Evolutionary conservation across 2,797 vertebrate species (phyloP), one percentile per base, ranked within the genome.

Genomic region (Gymnodraco acuticeps): DNA sequence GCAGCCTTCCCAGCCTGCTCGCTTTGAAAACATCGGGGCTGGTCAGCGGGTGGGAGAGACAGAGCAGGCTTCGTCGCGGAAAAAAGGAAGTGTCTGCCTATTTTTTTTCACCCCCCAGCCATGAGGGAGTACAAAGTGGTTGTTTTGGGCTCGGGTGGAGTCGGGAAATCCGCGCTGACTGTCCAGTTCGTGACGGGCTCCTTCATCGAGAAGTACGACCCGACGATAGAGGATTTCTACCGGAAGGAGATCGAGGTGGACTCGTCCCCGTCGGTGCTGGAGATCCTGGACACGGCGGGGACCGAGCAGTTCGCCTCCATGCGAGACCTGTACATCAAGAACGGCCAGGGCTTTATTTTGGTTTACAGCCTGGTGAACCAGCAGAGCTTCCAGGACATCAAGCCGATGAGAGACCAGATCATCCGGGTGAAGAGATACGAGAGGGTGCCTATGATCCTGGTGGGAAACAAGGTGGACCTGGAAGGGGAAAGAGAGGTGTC

Each of bases 391-490:
- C 97, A 97, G 94, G 97, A 98, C 93, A 98, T 98, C 94, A 96
- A 96, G 85, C 97, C 97, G 60, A 97, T 98, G 97, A 92, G 97
- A 79, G 97, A 98, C 87, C 97, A 98, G 95, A 98, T 98, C 95
- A 96, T 97, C 94, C 95, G 97, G 60, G 97, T 98, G 76, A 98
- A 98, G 94, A 87, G 97, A 77, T 98, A 97, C 94, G 97, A 98
- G 93, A 93, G 96, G 81, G 97, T 98, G 90, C 97, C 97, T 86
- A 97, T 98, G 97, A 96, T 98, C 93, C 94, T 98, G 93, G 97
- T 98, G 93, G 97, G 97, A n/a, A 98, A 98, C 94, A 98, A 98
- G 94, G 96, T 98, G 95, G 97, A 98, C 93, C 93, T 98, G 95
- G 97, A 98, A 78, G 96, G 96, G 51, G 97, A 98, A 88, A 89